Percentiles rank a stretch among this genome's conserved stretches.
Evolutionary conservation across 2,888 invertebrate genomes (phyloP).

Genomic region (Acleris sparsana): DNA sequence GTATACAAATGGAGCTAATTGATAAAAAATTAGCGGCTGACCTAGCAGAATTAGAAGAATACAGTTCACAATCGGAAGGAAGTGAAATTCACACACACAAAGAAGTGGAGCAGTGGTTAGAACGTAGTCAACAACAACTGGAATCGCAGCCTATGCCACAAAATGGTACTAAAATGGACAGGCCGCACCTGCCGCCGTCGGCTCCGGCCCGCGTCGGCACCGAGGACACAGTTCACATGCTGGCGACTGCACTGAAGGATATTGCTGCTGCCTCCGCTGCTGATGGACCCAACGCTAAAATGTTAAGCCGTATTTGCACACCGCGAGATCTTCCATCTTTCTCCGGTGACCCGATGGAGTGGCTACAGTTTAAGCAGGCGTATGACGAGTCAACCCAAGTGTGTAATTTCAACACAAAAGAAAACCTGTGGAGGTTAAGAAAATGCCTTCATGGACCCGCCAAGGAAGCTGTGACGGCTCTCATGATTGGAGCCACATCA

Average conservation of each 20-base stretch:
- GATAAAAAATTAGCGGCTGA: slow-evolving; percentile 26
- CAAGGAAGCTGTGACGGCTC: slow-evolving; percentile 41
- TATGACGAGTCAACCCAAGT: slow-evolving; percentile 42
- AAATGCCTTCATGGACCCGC: slow-evolving; percentile 43
- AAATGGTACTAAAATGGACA: slow-evolving; percentile 5
- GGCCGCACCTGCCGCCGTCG: slow-evolving; percentile 3
- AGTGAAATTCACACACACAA: not conserved
- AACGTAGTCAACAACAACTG: slow-evolving; percentile 4
- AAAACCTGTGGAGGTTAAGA: slow-evolving; percentile 44
- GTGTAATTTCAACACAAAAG: slow-evolving; percentile 40
- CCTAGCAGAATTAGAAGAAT: slow-evolving; percentile 15
- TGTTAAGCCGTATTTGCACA: slow-evolving; percentile 39
- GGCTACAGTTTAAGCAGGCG: slow-evolving; percentile 42
- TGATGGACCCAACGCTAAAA: not conserved
- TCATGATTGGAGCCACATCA: slow-evolving; percentile 38
- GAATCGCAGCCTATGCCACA: slow-evolving; percentile 24
- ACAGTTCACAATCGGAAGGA: slow-evolving; percentile 1
- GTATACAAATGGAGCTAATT: slow-evolving; percentile 27
- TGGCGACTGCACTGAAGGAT: slow-evolving; percentile 37
- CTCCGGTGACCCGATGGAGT: slow-evolving; percentile 43
- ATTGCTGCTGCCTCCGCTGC: slow-evolving; percentile 18
- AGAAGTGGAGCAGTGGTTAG: not conserved
- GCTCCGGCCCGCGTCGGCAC: slow-evolving; percentile 4
- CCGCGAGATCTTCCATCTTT: slow-evolving; percentile 40
- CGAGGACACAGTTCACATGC: slow-evolving; percentile 26